Base-by-base conservation (phyloP, 2,888 invertebrate genomes). In the Acleris literana region DNA sequence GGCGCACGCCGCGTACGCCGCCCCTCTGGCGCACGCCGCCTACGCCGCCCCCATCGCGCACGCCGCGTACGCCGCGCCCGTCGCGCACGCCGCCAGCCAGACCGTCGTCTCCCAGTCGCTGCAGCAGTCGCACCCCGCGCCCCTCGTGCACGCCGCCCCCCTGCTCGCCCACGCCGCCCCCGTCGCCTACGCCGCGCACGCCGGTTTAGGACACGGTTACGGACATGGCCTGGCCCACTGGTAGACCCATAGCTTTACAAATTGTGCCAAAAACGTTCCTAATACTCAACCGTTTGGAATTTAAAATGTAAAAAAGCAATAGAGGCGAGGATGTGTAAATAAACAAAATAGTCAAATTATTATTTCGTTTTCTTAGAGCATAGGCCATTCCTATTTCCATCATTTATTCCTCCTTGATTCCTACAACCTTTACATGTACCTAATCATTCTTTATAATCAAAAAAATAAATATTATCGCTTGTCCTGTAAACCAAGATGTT, bases 321-420 rank as follows among this genome's bases (percentile, higher is more conserved):
- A 67, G 63, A 55, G 60, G 67, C 64, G 69, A 67, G 68, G 69
- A 68, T 49, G 68, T 69, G 71, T 68, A 63, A 69, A 70, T 70
- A 70, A 69, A 70, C 54, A 61, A 67, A 64, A 65, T 58, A 63
- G 49, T 54, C 43, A 55, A 56, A 33, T 61, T 33, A 54, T 18
- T 11, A 4, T 20, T 16, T 44, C 9, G 16, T 64, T 65, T 61
- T 33, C 4, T 58, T 39, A 39, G 13, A 39, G 39, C 39, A 39
- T 7, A 7, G 29, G 5, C 7, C 1, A 29, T 46, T 57, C 7
- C n/a, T 20, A 20, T n/a, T 51, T 43, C 20, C 46, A 3, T 49
- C 16, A 5, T 25, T 5, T 11, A 3, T 2, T 44, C 2, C 11
- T 17, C 5, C 13, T 22, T 20, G 1, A 3, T 20, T 20, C 13